Evolutionary conservation across 2,888 invertebrate species (phyloP).

Genomic region (Lasioglossum marginatum): DNA sequence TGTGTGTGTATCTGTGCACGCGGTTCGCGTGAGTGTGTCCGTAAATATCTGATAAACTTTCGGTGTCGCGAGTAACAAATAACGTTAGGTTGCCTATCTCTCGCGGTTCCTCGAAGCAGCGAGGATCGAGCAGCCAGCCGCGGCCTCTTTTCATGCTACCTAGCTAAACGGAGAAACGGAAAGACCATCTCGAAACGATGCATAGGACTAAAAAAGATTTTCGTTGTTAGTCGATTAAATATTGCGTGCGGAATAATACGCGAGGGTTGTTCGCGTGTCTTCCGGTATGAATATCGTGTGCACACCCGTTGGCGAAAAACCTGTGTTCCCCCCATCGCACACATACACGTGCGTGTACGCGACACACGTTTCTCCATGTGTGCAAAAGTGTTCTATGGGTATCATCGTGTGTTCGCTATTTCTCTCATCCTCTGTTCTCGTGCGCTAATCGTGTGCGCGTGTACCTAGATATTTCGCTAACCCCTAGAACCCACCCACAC

Average conservation of each 20-base stretch:
- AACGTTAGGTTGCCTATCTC: constrained; percentile 67
- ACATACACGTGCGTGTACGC: neutral
- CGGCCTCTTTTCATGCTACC: constrained; percentile 12
- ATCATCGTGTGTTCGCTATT: neutral
- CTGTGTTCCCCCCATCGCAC: neutral
- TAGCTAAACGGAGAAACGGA: constrained; percentile 7
- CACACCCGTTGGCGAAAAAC: neutral
- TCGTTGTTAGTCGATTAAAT: constrained; percentile 80
- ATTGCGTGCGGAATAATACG: constrained; percentile 53
- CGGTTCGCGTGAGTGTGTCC: neutral
- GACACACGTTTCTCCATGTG: neutral
- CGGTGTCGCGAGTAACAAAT: constrained; percentile 80
- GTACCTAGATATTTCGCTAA: no score
- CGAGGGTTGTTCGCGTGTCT: constrained; percentile 34
- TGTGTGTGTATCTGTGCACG: neutral
- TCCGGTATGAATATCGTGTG: constrained; percentile 17
- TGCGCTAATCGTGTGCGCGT: neutral
- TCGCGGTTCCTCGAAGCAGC: constrained; percentile 71
- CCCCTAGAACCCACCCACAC: neutral
- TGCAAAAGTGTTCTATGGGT: neutral
- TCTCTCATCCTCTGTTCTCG: neutral
- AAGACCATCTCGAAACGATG: constrained; percentile 66
- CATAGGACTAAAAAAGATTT: constrained; percentile 76
- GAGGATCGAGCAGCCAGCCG: constrained; percentile 46
- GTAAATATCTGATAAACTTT: constrained; percentile 77